Conservation (phyloP, 1,140 invertebrate genomes). For the Anoplophora glabripennis region DNA sequence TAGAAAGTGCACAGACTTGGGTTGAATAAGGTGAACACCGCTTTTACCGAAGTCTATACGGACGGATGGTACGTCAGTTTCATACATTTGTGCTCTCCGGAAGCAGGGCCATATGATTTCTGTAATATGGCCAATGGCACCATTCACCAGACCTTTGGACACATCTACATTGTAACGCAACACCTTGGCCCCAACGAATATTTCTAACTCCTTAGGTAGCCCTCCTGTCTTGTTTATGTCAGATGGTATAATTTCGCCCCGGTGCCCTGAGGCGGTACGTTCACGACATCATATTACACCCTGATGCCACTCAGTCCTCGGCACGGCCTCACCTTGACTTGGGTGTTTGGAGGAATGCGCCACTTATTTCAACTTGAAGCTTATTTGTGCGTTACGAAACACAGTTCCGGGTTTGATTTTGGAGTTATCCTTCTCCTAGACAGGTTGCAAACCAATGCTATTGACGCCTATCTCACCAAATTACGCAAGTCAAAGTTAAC, state of each 20-base stretch:
- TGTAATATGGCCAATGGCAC: background rate
- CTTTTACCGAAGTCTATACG: background rate
- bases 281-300: slow-evolving; percentile 6
- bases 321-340: slow-evolving; percentile 3
- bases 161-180: background rate
- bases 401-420: background rate
- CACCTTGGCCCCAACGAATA: no score
- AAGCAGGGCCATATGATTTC: slow-evolving; percentile 1
- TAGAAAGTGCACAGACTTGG: no score
- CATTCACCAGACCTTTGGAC: slow-evolving; percentile 1
- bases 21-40: no score
- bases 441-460: slow-evolving; percentile 6
- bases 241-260: slow-evolving; percentile 3
- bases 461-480: slow-evolving; percentile 4
- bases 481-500: slow-evolving; percentile 1
- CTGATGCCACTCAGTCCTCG: no score
- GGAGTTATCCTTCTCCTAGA: no score
- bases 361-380: background rate
- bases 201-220: no score
- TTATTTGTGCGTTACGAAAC: slow-evolving; percentile 4
- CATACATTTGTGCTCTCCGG: background rate
- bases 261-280: slow-evolving; percentile 6
- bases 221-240: no score
- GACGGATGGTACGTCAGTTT: background rate
- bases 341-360: background rate